Evolutionary conservation across 2,888 invertebrate species (phyloP).

Genomic region (Dryocosmus kuriphilus): DNA sequence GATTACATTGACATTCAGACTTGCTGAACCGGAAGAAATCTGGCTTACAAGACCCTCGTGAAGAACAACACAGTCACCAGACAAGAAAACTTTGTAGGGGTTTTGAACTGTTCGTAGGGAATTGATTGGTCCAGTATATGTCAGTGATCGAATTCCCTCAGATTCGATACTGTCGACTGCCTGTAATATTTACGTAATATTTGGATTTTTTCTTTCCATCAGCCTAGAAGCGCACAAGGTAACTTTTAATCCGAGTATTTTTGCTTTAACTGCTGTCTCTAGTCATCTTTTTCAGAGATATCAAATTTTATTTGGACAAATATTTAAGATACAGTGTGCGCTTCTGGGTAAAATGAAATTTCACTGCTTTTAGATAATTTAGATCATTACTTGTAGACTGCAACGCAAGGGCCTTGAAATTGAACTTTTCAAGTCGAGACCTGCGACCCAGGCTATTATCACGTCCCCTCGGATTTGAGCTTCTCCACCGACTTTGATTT

Average conservation of each 20-base stretch:
- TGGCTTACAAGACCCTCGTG: constrained; percentile 71
- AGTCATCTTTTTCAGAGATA: not conserved
- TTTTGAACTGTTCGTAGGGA: constrained; percentile 71
- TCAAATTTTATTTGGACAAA: not conserved
- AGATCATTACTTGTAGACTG: constrained; percentile 69
- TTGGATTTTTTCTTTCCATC: not conserved
- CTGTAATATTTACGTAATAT: constrained; percentile 52
- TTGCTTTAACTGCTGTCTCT: too few species aligned
- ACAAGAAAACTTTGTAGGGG: constrained; percentile 69
- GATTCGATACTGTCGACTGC: constrained; percentile 69
- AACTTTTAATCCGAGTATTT: too few species aligned
- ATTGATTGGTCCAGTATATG: constrained; percentile 73
- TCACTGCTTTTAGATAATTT: not conserved
- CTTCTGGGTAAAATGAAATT: too few species aligned
- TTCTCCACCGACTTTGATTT: constrained; percentile 60
- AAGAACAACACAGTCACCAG: constrained; percentile 72
- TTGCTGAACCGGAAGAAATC: constrained; percentile 67
- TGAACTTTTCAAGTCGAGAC: constrained; percentile 68
- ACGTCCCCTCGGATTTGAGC: constrained; percentile 64
- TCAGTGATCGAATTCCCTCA: constrained; percentile 69
- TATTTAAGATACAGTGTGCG: too few species aligned
- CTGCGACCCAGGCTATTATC: constrained; percentile 74
- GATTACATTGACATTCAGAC: constrained; percentile 70
- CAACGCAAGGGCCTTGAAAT: constrained; percentile 65
- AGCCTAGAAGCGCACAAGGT: too few species aligned